Evolutionary conservation across 2,888 invertebrate genomes (phyloP), one percentile per base, ranked within the genome.

Genomic region (Perdita meconis): DNA sequence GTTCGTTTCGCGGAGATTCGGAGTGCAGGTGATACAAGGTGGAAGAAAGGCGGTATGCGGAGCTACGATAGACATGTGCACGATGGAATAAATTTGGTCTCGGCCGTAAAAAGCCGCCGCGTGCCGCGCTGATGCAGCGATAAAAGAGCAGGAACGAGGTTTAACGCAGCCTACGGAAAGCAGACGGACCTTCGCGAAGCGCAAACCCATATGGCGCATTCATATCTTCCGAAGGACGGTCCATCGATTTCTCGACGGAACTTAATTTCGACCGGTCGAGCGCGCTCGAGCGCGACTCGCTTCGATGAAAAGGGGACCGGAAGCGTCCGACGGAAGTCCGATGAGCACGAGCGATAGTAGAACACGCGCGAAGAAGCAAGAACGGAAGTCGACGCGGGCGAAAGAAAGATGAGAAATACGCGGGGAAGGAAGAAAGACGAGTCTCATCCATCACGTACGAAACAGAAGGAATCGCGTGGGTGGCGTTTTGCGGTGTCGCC

Each of bases 381-480:
- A 56, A 26, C 34, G 36, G 13, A 47, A 26, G 19, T n/a, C 13
- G 3, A 24, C 2, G 10, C 19, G 22, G n/a, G 63, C 24, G 6
- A 34, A 60, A 30, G 59, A 24, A 50, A 26, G 16, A 24, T 12
- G 40, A 59, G 60, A 60, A 44, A 38, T 26, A 26, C 13, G 10
- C 10, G 24, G 10, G 0, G n/a, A 19, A n/a, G 30, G 60, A 60
- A 53, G 61, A 60, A 19, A 34, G 42, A 36, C 64, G 42, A 55
- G 56, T 55, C 68, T 69, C 84, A 78, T 84, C 84, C 75, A 81
- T 84, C 84, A 83, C 75, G 59, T 6, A 34, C 26, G 60, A 66
- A 73, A 74, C 72, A 57, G 40, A 53, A 63, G 76, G 50, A 82
- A 73, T 85, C 73, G 63, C 73, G 10, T 38, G 74, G 44, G 50